phyloP scores from a whole-genome alignment of 2,797 vertebrate species.

The Xenops minutus region DNA sequence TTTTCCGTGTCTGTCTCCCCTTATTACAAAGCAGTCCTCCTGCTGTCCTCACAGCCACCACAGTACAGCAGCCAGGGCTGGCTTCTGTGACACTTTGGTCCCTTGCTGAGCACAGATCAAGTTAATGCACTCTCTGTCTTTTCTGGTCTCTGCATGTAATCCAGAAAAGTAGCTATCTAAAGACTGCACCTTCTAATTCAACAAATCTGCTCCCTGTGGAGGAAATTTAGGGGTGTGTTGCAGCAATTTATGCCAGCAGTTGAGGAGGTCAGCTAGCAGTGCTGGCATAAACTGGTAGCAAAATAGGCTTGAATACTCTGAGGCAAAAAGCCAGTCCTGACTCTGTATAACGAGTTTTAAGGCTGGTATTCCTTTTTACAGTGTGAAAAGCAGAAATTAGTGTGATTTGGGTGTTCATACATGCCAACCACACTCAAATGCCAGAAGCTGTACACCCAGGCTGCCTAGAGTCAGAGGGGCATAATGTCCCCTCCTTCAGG shows the following conservation, averaged over 20 bases:
- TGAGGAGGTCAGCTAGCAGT: neutral
- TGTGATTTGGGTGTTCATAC: neutral
- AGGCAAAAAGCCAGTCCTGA: neutral
- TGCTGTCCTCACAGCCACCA: neutral
- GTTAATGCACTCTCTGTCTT: neutral
- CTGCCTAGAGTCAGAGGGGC: neutral
- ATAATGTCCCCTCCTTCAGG: neutral
- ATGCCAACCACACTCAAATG: neutral
- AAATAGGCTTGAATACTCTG: neutral
- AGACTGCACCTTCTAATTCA: conserved; percentile 10
- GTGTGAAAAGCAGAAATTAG: neutral
- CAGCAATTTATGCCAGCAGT: neutral
- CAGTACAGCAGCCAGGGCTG: neutral
- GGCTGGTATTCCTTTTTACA: neutral
- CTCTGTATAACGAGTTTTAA: neutral
- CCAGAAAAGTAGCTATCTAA: neutral
- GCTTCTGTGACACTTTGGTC: neutral
- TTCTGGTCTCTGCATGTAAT: neutral
- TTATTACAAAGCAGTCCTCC: neutral
- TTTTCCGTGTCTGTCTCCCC: neutral
- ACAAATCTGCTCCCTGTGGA: neutral
- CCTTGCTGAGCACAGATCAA: neutral
- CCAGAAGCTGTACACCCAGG: neutral
- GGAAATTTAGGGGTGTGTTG: neutral
- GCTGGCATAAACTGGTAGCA: neutral